phyloP scores from a whole-genome alignment of 2,888 invertebrate species.

The Pterostichus niger region DNA sequence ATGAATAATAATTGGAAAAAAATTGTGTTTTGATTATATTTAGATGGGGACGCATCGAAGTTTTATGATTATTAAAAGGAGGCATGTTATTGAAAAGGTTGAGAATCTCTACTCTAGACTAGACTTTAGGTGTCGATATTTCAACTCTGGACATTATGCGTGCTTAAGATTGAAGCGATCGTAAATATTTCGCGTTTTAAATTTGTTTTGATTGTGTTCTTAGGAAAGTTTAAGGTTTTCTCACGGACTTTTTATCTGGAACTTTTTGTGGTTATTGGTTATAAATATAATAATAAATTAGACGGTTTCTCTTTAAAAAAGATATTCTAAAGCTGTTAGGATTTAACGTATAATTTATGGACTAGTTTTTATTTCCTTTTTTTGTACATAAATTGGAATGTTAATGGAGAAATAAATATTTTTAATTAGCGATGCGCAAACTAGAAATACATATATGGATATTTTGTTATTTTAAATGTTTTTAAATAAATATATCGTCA shows the following conservation, averaged over 20 bases:
- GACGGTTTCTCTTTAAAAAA: background rate
- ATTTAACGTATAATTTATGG: background rate
- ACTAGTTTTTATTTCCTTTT: background rate
- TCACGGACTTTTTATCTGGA: conserved; percentile 5
- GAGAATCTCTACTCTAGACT: too few relatives aligned
- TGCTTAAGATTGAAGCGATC: background rate
- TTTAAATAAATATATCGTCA: too few relatives aligned
- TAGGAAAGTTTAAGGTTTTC: conserved; percentile 35
- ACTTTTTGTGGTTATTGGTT: background rate
- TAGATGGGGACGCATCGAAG: too few relatives aligned
- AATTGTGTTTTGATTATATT: too few relatives aligned
- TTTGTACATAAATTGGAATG: background rate
- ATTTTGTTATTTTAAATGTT: too few relatives aligned
- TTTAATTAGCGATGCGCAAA: background rate
- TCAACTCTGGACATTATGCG: background rate
- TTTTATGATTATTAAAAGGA: too few relatives aligned
- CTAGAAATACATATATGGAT: too few relatives aligned
- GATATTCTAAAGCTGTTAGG: background rate
- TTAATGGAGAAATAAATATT: background rate
- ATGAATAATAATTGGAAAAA: too few relatives aligned
- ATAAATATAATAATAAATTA: background rate
- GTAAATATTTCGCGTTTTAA: conserved; percentile 22
- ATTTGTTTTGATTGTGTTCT: conserved; percentile 14
- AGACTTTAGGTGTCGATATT: conserved; percentile 4
- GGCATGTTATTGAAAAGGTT: too few relatives aligned